Evolutionary conservation across 2,113 vertebrate genomes (phyloP).

Genomic region (Myotis yumanensis): DNA sequence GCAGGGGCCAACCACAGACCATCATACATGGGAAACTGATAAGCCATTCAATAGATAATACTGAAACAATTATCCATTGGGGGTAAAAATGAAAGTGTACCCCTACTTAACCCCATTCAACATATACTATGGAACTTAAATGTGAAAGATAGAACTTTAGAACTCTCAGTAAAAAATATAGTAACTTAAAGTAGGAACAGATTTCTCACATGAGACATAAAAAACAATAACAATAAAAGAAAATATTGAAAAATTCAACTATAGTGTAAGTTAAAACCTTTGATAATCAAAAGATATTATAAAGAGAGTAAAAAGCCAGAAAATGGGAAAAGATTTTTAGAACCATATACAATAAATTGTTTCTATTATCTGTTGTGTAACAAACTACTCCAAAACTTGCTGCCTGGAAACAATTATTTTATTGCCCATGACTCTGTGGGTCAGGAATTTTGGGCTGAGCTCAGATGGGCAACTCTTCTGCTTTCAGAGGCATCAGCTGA

Average conservation of each 20-base stretch:
- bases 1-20: background rate
- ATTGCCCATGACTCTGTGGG: background rate
- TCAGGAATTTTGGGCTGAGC: background rate
- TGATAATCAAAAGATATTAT: background rate
- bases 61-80: background rate
- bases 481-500: background rate
- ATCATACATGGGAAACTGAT: background rate
- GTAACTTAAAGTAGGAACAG: background rate
- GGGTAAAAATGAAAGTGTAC: background rate
- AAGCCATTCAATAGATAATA: background rate
- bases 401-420: slow-evolving; percentile 8
- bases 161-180: background rate
- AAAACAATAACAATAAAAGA: background rate
- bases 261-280: background rate
- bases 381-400: background rate
- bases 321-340: background rate
- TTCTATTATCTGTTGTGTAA: background rate
- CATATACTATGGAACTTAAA: slow-evolving; percentile 12
- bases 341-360: background rate
- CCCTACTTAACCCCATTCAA: background rate
- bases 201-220: background rate
- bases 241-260: background rate
- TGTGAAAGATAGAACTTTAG: background rate
- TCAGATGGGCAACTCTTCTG: background rate
- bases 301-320: background rate